phyloP scores from a whole-genome alignment of 2,113 vertebrate genomes.

The Stegastes partitus region DNA sequence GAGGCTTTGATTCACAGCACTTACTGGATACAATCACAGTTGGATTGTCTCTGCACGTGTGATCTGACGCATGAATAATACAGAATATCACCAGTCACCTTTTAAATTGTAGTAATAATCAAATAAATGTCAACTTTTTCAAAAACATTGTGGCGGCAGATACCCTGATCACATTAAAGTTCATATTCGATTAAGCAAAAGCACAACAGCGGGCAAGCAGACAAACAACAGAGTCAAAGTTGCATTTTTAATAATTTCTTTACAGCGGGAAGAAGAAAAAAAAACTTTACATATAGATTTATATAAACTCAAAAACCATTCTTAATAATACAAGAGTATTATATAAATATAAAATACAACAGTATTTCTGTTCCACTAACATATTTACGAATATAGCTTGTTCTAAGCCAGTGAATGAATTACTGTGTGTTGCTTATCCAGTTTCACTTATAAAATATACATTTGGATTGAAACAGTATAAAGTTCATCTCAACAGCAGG shows the following conservation, averaged over 20 bases:
- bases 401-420: constrained; percentile 63
- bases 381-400: constrained; percentile 66
- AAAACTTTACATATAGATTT: constrained; percentile 78
- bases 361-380: constrained; percentile 63
- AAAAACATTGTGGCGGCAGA: constrained; percentile 10
- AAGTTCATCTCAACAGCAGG: constrained; percentile 60
- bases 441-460: constrained; percentile 72
- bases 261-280: constrained; percentile 66
- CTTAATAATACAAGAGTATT: constrained; percentile 78
- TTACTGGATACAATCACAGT: too few species aligned
- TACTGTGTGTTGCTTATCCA: constrained; percentile 42
- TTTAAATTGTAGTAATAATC: too few species aligned
- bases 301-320: constrained; percentile 78
- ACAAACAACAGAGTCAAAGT: constrained; percentile 36
- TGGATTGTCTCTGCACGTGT: too few species aligned
- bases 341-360: constrained; percentile 86
- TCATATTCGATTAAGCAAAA: constrained; percentile 35
- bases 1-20: too few species aligned
- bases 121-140: too few species aligned
- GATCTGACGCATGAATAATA: too few species aligned
- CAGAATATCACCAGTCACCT: too few species aligned
- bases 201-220: constrained; percentile 45
- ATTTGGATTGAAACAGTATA: constrained; percentile 70
- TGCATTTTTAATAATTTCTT: constrained; percentile 84
- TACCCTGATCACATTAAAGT: constrained; percentile 8